These are phyloP conservation scores for Pipistrellus pygmaeus DNA, from an alignment of 2,797 vertebrate genomes.

Conservation along the genomic window DNA sequence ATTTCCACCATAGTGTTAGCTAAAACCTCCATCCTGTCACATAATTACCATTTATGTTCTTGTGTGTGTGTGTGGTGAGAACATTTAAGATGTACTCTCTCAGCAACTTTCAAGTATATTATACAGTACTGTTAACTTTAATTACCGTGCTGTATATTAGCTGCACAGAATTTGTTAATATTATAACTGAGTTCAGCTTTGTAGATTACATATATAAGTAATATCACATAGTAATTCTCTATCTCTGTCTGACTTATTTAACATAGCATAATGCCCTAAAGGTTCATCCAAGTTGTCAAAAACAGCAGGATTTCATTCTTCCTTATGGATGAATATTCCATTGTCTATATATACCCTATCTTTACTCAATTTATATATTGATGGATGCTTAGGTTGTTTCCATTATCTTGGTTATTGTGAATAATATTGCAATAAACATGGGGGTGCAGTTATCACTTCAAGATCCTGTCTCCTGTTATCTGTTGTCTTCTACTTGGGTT, in stretches of 20 bases:
- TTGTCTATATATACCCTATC: neutral
- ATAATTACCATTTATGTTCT: neutral
- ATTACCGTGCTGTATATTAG: neutral
- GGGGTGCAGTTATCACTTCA: neutral
- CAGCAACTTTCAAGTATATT: neutral
- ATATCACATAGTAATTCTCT: neutral
- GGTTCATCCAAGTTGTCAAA: no score
- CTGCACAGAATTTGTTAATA: neutral
- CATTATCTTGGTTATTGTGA: neutral
- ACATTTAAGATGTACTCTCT: neutral
- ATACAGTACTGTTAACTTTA: neutral
- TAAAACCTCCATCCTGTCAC: neutral
- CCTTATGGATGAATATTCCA: no score
- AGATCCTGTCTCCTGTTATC: neutral
- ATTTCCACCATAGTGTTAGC: neutral
- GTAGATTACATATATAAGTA: neutral
- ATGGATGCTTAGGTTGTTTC: neutral
- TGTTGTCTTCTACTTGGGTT: neutral
- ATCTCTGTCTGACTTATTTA: neutral
- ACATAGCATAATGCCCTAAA: no score
- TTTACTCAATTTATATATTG: neutral
- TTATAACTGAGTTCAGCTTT: neutral
- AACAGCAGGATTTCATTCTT: no score
- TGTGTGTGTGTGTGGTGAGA: neutral
- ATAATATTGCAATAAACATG: neutral